Percentiles rank a stretch among this genome's conserved stretches.
Evolutionary conservation across 2,113 vertebrate genomes (phyloP).

Genomic region (Nansenia antarctica): DNA sequence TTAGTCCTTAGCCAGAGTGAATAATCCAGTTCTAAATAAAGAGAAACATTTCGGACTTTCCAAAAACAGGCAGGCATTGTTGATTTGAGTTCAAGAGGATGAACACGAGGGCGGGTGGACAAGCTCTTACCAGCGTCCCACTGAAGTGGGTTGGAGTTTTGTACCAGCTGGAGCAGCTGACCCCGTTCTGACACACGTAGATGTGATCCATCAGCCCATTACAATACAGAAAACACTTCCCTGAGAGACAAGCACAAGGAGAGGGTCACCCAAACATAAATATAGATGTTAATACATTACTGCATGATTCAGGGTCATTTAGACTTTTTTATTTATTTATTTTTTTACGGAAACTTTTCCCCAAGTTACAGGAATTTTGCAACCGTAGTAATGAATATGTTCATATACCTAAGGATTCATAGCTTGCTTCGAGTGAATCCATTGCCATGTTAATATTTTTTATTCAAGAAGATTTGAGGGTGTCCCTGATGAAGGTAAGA

Average conservation of each 20-base stretch:
- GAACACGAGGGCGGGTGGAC: not conserved
- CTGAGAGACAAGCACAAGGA: constrained; percentile 60
- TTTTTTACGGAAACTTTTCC: not conserved
- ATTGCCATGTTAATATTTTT: too few species aligned
- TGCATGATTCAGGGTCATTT: not conserved
- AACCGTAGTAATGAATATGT: too few species aligned
- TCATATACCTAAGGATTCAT: too few species aligned
- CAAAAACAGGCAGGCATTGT: not conserved
- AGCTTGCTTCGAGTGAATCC: too few species aligned
- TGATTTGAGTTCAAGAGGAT: not conserved
- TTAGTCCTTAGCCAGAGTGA: not conserved
- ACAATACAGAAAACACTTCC: constrained; percentile 95
- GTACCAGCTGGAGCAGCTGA: constrained; percentile 85
- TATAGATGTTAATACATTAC: not conserved
- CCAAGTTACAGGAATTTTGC: too few species aligned
- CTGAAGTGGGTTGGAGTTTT: constrained; percentile 85
- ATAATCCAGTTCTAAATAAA: not conserved
- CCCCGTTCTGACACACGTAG: constrained; percentile 87
- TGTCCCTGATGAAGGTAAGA: constrained; percentile 6
- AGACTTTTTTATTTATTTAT: not conserved
- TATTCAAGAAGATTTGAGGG: not conserved
- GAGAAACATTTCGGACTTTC: not conserved
- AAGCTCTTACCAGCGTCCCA: constrained; percentile 84
- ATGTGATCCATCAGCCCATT: constrained; percentile 92
- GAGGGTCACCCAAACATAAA: not conserved